Conservation (phyloP, 1,140 invertebrate species). For the Anoplolepis gracilipes region DNA sequence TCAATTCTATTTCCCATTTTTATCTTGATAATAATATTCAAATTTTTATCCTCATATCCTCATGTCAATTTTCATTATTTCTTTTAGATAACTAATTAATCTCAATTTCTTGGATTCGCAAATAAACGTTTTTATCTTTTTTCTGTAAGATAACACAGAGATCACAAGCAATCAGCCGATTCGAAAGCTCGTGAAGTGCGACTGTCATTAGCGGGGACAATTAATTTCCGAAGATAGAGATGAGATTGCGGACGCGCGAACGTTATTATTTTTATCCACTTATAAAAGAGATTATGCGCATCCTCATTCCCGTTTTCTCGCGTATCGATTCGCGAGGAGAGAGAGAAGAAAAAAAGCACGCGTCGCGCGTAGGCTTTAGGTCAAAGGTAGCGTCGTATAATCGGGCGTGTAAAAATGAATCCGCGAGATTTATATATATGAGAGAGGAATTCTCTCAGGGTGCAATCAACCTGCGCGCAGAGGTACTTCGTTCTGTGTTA, state of each 20-base stretch:
- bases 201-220: not conserved
- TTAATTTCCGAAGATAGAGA: not conserved
- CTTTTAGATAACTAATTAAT: too few species aligned
- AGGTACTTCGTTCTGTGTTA: conserved; percentile 72
- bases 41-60: not conserved
- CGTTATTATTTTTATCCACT: conserved; percentile 16
- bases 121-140: too few species aligned
- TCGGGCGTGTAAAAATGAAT: conserved; percentile 13
- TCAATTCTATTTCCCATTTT: too few species aligned
- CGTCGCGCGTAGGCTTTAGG: conserved; percentile 15
- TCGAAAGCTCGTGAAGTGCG: not conserved
- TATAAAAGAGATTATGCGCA: conserved; percentile 11
- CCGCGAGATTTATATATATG: not conserved
- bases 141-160: conserved; percentile 3
- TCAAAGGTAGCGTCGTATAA: conserved; percentile 41
- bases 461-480: conserved; percentile 71
- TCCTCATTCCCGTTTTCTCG: conserved; percentile 17
- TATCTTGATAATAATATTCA: too few species aligned
- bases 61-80: not conserved
- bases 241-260: not conserved
- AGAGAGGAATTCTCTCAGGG: conserved; percentile 49
- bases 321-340: not conserved
- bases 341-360: not conserved
- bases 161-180: not conserved
- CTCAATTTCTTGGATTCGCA: not conserved